A percentile compares a stretch with the other conserved stretches of the same genome.
phyloP scores from a whole-genome alignment of 2,888 invertebrate genomes.

The Cremastinae sp. region DNA sequence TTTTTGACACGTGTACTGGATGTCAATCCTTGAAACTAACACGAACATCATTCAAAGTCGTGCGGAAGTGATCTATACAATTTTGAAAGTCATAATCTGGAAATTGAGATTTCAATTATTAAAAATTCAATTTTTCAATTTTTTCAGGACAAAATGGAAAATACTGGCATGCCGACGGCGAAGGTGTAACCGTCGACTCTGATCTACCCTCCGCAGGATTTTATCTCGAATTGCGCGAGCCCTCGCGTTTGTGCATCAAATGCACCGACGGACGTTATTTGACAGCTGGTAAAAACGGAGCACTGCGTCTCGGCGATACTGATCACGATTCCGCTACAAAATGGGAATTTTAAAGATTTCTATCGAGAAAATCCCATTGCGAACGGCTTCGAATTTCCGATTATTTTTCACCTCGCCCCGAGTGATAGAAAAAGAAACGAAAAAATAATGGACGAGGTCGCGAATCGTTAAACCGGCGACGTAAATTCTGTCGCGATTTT shows the following conservation, averaged over 20 bases:
- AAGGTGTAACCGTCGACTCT: slow-evolving; percentile 92
- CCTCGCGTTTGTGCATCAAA: slow-evolving; percentile 95
- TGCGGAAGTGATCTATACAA: no score
- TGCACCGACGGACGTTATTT: slow-evolving; percentile 89
- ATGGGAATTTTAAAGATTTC: slow-evolving; percentile 91
- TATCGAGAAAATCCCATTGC: slow-evolving; percentile 13
- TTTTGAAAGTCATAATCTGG: no score
- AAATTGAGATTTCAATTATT: not conserved
- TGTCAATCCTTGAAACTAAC: no score
- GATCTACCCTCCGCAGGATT: slow-evolving; percentile 91
- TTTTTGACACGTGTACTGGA: no score
- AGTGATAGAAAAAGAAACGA: slow-evolving; percentile 16
- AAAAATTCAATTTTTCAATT: not conserved
- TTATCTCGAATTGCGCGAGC: slow-evolving; percentile 95
- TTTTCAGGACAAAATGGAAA: slow-evolving; percentile 92
- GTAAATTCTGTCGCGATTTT: slow-evolving; percentile 43
- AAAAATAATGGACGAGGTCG: slow-evolving; percentile 33
- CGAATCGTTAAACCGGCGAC: slow-evolving; percentile 48
- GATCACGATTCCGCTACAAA: slow-evolving; percentile 91
- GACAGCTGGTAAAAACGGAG: slow-evolving; percentile 94
- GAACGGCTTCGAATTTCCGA: slow-evolving; percentile 23
- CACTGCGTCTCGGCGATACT: slow-evolving; percentile 90
- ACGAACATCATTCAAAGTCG: no score
- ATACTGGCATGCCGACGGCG: slow-evolving; percentile 96
- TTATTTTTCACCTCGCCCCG: not conserved